Base-by-base conservation (phyloP, 1,140 invertebrate genomes). In the Dreissena polymorpha region DNA sequence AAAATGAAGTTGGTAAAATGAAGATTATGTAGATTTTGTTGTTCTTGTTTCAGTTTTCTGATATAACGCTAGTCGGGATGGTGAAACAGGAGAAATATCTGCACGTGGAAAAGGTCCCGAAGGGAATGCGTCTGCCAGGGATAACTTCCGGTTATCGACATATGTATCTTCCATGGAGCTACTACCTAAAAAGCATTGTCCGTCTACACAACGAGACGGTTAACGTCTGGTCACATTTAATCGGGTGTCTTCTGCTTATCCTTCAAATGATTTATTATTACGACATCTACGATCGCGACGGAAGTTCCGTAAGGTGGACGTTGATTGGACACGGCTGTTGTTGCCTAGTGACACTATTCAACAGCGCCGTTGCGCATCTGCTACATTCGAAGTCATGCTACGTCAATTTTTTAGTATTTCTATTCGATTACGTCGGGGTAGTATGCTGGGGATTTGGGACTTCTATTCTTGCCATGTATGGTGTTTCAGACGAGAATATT, bases 131-230 rank as follows among this genome's bases (percentile, higher is more conserved):
- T 25, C 86, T 90, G 53, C 90, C 89, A 3, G 86, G 85, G 81
- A 88, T 91, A 21, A 65, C 81, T 25, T 85, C 76, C 55, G 91
- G 91, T 25, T 92, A 90, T 81, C 87, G 91, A 29, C 84, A 75
- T 25, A 68, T 81, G n/a, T 72, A 89, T 65, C 85, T 89, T 69
- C 86, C 88, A 8, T 92, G 90, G 89, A 63, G 49, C 10, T 91
- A 90, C 73, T 92, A 92, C 85, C 16, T 91, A 0, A 55, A 50
- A 23, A 91, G 90, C 64, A 64, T 89, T 21, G 88, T 90, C 63
- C 89, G 90, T 68, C 79, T 91, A 50, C 91, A 92, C 81, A 92
- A 92, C 83, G 91, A 92, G 85, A 86, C 89, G 8, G 60, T 91
- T 14, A 92, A 92, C 70, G 86, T 91, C 64, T 92, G 91, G 91